Evolutionary conservation across 2,797 vertebrate species (phyloP).

Genomic region (Lindbergichthys nudifrons): DNA sequence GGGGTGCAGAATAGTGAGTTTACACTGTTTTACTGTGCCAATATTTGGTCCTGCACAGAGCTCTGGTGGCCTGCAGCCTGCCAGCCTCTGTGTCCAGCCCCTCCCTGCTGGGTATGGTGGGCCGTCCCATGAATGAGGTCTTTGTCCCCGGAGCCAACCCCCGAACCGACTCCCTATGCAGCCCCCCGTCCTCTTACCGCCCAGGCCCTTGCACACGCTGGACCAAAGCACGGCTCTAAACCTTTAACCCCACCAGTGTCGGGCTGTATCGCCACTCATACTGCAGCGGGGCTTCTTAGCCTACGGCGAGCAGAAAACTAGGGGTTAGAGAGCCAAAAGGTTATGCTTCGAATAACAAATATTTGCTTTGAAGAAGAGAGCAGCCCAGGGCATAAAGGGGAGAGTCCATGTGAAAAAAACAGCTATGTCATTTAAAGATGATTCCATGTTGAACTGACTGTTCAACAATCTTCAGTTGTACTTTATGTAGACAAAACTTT

Average conservation of each 20-base stretch:
- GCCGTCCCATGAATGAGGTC: constrained; percentile 75
- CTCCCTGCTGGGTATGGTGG: constrained; percentile 70
- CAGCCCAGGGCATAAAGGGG: constrained; percentile 16
- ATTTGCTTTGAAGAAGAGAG: constrained; percentile 38
- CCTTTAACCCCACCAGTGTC: constrained; percentile 75
- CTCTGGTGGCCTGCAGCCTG: constrained; percentile 60
- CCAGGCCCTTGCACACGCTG: constrained; percentile 68
- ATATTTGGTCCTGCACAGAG: constrained; percentile 59
- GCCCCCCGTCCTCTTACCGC: constrained; percentile 52
- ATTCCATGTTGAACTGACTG: neutral
- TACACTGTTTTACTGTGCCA: constrained; percentile 51
- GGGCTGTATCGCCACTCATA: constrained; percentile 24
- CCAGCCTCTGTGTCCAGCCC: constrained; percentile 67
- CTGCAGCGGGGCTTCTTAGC: constrained; percentile 22
- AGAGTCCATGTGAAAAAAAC: neutral
- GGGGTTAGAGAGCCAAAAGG: constrained; percentile 36
- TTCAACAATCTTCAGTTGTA: neutral
- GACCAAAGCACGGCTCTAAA: constrained; percentile 74
- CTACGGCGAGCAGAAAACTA: constrained; percentile 47
- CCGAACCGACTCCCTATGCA: constrained; percentile 64
- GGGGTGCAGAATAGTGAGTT: constrained; percentile 49
- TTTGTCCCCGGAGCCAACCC: constrained; percentile 81
- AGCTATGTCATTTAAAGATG: constrained; percentile 7
- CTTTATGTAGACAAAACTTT: neutral
- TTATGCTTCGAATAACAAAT: constrained; percentile 55